These are phyloP conservation scores for Lytechinus variegatus DNA, from an alignment of 35 echinoderm and acorn worm genomes.

Conservation along the genomic window DNA sequence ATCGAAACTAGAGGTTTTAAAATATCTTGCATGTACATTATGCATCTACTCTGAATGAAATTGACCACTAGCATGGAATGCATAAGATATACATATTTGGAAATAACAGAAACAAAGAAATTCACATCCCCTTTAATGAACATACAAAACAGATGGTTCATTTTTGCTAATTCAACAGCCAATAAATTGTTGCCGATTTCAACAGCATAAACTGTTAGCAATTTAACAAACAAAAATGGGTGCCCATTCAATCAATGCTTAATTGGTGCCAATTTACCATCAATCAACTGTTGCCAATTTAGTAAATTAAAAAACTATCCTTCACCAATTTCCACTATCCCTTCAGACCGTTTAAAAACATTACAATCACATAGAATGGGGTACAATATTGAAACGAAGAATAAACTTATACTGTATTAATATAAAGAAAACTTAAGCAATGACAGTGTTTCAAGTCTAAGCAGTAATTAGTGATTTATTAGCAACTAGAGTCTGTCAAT, in stretches of 20 bases:
- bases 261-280: too few relatives aligned
- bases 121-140: neutral
- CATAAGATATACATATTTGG: neutral
- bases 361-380: neutral
- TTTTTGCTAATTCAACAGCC: neutral
- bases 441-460: too few relatives aligned
- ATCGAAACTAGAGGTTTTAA: neutral
- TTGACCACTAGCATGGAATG: neutral
- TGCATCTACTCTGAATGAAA: neutral
- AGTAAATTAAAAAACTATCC: too few relatives aligned
- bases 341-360: neutral
- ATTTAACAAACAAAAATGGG: too few relatives aligned
- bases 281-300: too few relatives aligned
- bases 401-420: neutral
- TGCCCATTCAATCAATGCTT: too few relatives aligned
- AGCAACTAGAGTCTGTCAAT: too few relatives aligned
- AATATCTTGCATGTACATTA: neutral
- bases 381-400: neutral
- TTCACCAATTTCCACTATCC: neutral
- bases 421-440: too few relatives aligned
- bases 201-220: too few relatives aligned
- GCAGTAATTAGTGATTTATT: too few relatives aligned
- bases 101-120: neutral
- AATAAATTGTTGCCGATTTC: too few relatives aligned
- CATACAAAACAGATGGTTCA: neutral